A percentile compares a stretch with the other conserved stretches of the same genome.
Conservation (phyloP, 2,113 vertebrate species). For the Lota lota region DNA sequence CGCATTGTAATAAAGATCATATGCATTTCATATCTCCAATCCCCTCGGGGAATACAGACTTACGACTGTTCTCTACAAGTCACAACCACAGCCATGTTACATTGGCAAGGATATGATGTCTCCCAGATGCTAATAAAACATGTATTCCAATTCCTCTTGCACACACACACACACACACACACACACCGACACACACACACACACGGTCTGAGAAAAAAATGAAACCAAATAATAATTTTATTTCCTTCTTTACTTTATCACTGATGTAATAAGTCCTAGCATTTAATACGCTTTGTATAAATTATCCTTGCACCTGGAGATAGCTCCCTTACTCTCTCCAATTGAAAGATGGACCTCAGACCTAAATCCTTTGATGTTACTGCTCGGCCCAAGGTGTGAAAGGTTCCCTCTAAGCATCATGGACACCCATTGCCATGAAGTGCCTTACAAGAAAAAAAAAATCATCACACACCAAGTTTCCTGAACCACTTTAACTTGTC, state of each 20-base stretch:
- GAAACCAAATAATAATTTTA: neutral
- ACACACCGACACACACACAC: neutral
- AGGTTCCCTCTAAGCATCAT: too few species aligned
- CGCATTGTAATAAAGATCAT: neutral
- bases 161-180: neutral
- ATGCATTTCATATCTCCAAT: constrained; percentile 9
- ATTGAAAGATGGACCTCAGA: too few species aligned
- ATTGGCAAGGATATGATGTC: constrained; percentile 33
- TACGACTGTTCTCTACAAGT: constrained; percentile 15
- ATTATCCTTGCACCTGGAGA: too few species aligned
- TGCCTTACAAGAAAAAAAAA: too few species aligned
- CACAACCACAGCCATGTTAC: constrained; percentile 11
- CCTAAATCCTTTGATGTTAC: too few species aligned
- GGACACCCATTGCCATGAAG: too few species aligned
- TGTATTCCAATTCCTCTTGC: constrained; percentile 17
- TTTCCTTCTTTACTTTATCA: neutral
- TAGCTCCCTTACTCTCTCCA: too few species aligned
- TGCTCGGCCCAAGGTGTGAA: too few species aligned
- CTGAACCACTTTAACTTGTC: neutral
- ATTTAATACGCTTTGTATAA: too few species aligned
- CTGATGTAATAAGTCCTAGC: neutral
- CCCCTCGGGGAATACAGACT: constrained; percentile 18
- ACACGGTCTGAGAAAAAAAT: neutral
- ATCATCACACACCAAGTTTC: neutral
- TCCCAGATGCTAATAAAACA: constrained; percentile 15